Evolutionary conservation across 2,797 vertebrate species (phyloP), one percentile per base, ranked within the genome.

Genomic region (Anas flavirostris): DNA sequence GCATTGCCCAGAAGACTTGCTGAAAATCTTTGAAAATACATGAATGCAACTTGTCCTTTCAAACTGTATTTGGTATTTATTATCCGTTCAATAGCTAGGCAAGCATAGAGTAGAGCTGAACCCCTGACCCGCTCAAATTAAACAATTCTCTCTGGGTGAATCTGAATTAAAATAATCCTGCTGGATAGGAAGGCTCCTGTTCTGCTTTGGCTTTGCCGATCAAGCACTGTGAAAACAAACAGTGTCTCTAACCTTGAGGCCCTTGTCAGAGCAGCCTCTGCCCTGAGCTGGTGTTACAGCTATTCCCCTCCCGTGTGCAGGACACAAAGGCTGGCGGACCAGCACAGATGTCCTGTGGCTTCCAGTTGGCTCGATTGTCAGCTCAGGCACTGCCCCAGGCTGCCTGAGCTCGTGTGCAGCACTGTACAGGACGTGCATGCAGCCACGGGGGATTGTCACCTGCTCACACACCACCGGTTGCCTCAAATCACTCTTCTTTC

Each of bases 11-110:
- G 39, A 82, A 63, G n/a, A n/a, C 23, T 81, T 81, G 50, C 82
- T 92, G 74, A 72, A 88, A 93, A 82, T 82, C 70, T 89, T 91
- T 90, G 85, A 88, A 91, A 86, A 95, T 74, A 86, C 15, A 15
- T 15, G 33, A 79, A 52, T 16, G 1, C 62, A 83, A 78, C 29
- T 84, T 84, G 86, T 92, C 44, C 52, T 90, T 93, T 93, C 80
- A 74, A 76, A 69, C 17, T 56, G 19, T 56, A 16, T 75, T 88
- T 78, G 66, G 39, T 62, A 78, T 73, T 94, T 62, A 78, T 73
- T 94, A 43, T 84, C 43, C 69, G 31, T 94, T 76, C 92, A 90
- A 90, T 63, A 84, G 88, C 22, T 29, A 67, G 82, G 53, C 0
- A 0, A 86, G 62, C 50, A 81, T 25, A 53, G 53, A 87, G 31